Base-by-base conservation (phyloP, 1,140 invertebrate species). In the Patella vulgata region DNA sequence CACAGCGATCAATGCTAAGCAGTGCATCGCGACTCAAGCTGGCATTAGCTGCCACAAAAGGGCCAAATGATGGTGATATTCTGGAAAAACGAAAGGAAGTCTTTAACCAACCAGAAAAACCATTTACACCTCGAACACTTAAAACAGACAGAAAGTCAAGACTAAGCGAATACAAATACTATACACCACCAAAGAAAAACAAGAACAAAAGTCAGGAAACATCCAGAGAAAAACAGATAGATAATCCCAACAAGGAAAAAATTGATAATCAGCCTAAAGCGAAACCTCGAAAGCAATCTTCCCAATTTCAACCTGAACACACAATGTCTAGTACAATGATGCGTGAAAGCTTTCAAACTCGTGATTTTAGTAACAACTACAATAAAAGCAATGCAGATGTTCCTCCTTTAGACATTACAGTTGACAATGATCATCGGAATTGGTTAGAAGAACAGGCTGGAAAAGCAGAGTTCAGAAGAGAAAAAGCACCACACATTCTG, bases 381-480 rank as follows among this genome's bases (percentile, higher is more conserved):
- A 64, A 68, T 17, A 48, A 40, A 1, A 50, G 56, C 30, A 57
- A 60, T 3, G 43, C 58, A 19, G 60, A 59, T 9, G 74, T 83
- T 19, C 81, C 81, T 9, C 68, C 69, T n/a, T 68, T 83, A 30
- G 77, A 80, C 51, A 83, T 83, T 39, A 77, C 78, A 17, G 59
- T 82, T 55, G 81, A 83, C 66, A 75, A 75, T 12, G 81, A 83
- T 57, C 78, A 83, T 63, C 66, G 78, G 53, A 75, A 73, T 42
- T 83, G 80, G 80, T 40, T 83, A 3, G 66, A 81, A 50, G 81
- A 83, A 31, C 79, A 82, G 55, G 73, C 71, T 5, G 71, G 59
- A 19, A 74, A 74, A 42, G 75, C 73, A 23, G 63, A 75, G 48
- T 43, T 75, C 19, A 55, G 75, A 40, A 59, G 56, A 19, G 68